Evolutionary conservation across 2,888 invertebrate genomes (phyloP).

Genomic region (Mimas tiliae): DNA sequence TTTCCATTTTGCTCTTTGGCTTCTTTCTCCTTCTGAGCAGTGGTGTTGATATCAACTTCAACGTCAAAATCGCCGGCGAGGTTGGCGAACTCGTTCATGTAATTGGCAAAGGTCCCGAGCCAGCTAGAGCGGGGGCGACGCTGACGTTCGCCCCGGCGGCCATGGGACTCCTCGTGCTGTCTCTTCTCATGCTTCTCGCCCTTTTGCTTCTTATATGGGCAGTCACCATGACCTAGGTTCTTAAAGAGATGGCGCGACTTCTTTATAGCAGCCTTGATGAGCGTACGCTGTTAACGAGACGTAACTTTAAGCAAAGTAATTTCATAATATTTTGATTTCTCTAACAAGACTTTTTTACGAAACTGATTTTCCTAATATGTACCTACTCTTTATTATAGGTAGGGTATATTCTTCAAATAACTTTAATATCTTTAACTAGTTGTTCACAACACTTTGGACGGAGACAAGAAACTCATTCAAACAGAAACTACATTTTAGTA

Average conservation of each 20-base stretch:
- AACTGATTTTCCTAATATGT: background rate
- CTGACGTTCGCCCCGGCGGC: conserved; percentile 45
- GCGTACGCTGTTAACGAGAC: conserved; percentile 52
- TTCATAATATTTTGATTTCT: no score
- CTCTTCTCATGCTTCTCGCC: conserved; percentile 40
- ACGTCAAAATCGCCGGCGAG: conserved; percentile 71
- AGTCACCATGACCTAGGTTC: conserved; percentile 54
- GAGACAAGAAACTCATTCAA: background rate
- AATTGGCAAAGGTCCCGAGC: conserved; percentile 77
- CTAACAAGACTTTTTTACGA: no score
- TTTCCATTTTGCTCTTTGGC: conserved; percentile 27
- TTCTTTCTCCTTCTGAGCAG: conserved; percentile 29
- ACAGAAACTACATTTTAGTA: background rate
- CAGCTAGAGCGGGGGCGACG: conserved; percentile 63
- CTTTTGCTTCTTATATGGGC: conserved; percentile 55
- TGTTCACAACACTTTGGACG: background rate
- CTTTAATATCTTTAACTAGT: no score
- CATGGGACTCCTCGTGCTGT: conserved; percentile 39
- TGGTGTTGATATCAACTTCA: conserved; percentile 41
- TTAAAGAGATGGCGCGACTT: conserved; percentile 70
- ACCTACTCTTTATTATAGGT: background rate
- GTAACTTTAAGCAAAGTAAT: background rate
- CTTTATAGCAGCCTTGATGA: conserved; percentile 68
- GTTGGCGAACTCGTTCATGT: conserved; percentile 83
- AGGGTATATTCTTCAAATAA: no score